Base-by-base conservation (phyloP, 2,888 invertebrate species). In the Trichogramma dendrolimi region DNA sequence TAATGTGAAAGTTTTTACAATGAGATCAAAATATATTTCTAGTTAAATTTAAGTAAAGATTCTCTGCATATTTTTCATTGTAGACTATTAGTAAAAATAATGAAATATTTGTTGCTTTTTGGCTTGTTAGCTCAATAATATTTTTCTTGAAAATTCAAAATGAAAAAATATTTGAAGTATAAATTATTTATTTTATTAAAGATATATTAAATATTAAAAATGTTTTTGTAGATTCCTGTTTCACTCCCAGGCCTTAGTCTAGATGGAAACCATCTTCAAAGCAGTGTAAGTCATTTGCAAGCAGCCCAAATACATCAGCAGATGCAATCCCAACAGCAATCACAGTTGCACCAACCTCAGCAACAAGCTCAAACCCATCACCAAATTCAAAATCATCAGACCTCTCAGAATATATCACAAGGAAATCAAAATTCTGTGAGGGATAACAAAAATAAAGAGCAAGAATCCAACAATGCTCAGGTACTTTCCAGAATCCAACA, bases 401-500 rank as follows among this genome's bases (percentile, higher is more conserved):
- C 74, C 68, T 72, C 76, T 44, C 83, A 82, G 72, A 81, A 81
- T 70, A 75, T 79, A 68, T 81, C 82, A 71, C 78, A 72, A 68
- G 70, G 69, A 47, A 68, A 69, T 40, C 76, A 73, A 48, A 74
- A 64, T 60, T 63, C 72, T 50, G 75, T 75, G 58, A 71, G 76
- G 42, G 75, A 78, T 55, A 40, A 84, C 80, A 73, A 85, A 83
- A 71, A 84, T 61, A 73, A 74, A 63, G 75, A 78, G 62, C 76
- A 79, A 63, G 71, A 74, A 55, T 74, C 78, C 67, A 75, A 74
- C 65, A 75, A 77, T 60, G 78, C 76, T 72, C 79, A 80, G 66
- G 78, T 79, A 41, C 79, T 79, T 68, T 78, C 79, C 69, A 79
- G 79, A 69, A 77, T 78, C 79, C 68, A 82, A 77, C 71, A 85